phyloP scores from a whole-genome alignment of 2,797 vertebrate genomes.

The Numenius phaeopus region DNA sequence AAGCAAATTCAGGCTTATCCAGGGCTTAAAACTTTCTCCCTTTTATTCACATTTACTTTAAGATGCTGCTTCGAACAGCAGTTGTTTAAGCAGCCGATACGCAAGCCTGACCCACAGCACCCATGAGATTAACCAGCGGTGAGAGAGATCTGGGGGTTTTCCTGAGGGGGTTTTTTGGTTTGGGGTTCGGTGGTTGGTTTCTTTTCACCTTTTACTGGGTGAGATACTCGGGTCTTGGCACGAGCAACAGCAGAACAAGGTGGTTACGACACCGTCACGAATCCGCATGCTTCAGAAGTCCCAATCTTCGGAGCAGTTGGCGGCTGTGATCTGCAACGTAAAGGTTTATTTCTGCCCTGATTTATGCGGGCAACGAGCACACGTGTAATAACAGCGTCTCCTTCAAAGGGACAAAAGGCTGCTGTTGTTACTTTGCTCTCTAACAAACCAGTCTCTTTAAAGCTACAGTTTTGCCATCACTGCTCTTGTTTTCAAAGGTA shows the following conservation, averaged over 20 bases:
- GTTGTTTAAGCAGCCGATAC: background rate
- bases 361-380: background rate
- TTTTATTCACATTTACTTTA: background rate
- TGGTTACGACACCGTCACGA: background rate
- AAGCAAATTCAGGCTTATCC: background rate
- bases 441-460: background rate
- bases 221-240: background rate
- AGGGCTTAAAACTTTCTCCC: background rate
- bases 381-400: fast-evolving
- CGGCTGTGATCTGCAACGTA: background rate
- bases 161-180: background rate
- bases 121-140: background rate
- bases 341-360: background rate
- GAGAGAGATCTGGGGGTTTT: background rate
- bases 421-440: background rate
- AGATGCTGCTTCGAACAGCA: background rate
- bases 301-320: background rate
- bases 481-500: background rate
- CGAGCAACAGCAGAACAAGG: background rate
- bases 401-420: background rate
- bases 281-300: background rate
- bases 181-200: background rate
- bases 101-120: background rate
- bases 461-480: background rate
- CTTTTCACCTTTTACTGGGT: background rate